Evolutionary conservation across 1,140 invertebrate species (phyloP).

Genomic region (Diprion similis): DNA sequence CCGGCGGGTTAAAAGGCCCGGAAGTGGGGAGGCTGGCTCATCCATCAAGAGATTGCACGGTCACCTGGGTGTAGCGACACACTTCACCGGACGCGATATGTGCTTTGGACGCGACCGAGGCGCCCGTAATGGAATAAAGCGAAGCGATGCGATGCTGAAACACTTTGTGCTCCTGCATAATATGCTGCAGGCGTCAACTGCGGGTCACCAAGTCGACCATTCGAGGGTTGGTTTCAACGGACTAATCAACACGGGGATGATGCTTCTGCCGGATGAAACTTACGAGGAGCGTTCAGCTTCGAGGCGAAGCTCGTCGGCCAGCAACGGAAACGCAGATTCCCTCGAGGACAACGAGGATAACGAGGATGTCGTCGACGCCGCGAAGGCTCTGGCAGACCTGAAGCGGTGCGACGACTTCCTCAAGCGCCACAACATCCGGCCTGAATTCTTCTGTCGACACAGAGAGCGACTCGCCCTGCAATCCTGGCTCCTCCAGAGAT

Average conservation of each 20-base stretch:
- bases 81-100: neutral
- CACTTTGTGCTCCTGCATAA: neutral
- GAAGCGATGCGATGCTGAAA: constrained; percentile 5
- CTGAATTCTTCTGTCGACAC: constrained; percentile 70
- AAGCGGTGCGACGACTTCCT: constrained; percentile 70
- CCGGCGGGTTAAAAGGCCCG: too few relatives aligned
- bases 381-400: constrained; percentile 62
- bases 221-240: constrained; percentile 13
- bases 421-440: constrained; percentile 67
- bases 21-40: too few relatives aligned
- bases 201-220: too few relatives aligned
- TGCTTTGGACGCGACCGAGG: constrained; percentile 12
- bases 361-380: constrained; percentile 55
- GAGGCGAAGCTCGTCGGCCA: constrained; percentile 28
- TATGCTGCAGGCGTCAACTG: neutral
- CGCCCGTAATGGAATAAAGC: constrained; percentile 19
- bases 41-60: too few relatives aligned
- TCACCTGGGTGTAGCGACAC: too few relatives aligned
- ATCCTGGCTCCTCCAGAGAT: constrained; percentile 55
- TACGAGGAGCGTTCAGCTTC: constrained; percentile 64
- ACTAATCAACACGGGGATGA: constrained; percentile 43
- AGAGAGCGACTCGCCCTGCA: constrained; percentile 63
- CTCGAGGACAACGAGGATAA: constrained; percentile 33
- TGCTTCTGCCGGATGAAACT: constrained; percentile 72
- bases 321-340: neutral